These are phyloP conservation scores for Microctenopoma lineatum DNA, from an alignment of 2,797 vertebrate genomes.

Conservation along the genomic window DNA sequence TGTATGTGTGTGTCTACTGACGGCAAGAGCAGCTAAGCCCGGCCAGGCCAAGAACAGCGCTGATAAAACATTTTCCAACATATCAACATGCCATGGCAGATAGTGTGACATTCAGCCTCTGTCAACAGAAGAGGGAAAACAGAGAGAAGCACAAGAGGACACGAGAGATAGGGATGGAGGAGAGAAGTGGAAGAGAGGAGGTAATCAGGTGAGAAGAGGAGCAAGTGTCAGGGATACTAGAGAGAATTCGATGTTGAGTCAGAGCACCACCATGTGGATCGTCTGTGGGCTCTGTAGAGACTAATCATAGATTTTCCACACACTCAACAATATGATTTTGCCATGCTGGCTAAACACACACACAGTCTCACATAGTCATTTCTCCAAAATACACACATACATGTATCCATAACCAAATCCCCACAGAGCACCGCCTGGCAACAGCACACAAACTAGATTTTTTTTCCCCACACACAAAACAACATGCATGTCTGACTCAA, in stretches of 20 bases:
- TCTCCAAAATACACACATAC: conserved; percentile 61
- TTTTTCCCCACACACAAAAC: conserved; percentile 46
- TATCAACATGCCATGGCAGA: conserved; percentile 73
- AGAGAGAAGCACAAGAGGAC: conserved; percentile 59
- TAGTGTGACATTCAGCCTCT: conserved; percentile 79
- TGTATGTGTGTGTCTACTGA: neutral
- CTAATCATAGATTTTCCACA: conserved; percentile 75
- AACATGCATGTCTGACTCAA: conserved; percentile 39
- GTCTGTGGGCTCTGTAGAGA: conserved; percentile 38
- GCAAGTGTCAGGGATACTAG: conserved; percentile 45
- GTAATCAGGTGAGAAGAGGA: conserved; percentile 69
- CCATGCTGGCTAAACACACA: conserved; percentile 61
- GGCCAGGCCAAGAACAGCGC: conserved; percentile 42
- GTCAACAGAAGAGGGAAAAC: conserved; percentile 68
- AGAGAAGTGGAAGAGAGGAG: conserved; percentile 47
- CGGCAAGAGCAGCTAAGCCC: conserved; percentile 17
- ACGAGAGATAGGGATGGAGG: conserved; percentile 52
- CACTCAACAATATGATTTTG: conserved; percentile 76
- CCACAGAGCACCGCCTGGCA: conserved; percentile 66
- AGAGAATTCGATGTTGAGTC: conserved; percentile 58
- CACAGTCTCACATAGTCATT: conserved; percentile 63
- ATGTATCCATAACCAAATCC: conserved; percentile 54
- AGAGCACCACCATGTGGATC: conserved; percentile 81
- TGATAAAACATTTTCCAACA: conserved; percentile 61
- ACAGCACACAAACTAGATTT: conserved; percentile 57